A percentile compares a stretch with the other conserved stretches of the same genome.
Evolutionary conservation across 2,797 vertebrate genomes (phyloP).

Genomic region (Mormyrops attenuatus): DNA sequence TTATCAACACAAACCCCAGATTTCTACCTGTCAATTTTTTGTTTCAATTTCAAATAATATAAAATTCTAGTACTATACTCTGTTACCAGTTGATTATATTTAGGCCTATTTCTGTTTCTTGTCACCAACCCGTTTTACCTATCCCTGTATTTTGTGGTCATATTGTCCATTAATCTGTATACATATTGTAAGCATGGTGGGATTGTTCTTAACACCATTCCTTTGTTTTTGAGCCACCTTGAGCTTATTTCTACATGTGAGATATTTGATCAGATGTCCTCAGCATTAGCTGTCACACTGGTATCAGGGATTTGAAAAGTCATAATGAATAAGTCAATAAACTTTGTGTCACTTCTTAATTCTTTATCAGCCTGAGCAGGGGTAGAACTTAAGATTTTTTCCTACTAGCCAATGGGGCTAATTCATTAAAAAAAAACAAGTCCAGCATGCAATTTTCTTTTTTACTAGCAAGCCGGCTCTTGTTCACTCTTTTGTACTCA

Average conservation of each 20-base stretch:
- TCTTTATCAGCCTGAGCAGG: background rate
- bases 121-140: background rate
- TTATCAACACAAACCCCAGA: background rate
- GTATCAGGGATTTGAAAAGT: background rate
- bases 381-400: background rate
- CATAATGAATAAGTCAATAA: background rate
- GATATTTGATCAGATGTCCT: background rate
- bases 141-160: background rate
- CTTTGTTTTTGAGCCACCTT: background rate
- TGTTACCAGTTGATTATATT: background rate
- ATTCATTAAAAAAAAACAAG: background rate
- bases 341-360: background rate
- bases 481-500: background rate
- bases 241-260: background rate
- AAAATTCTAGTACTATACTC: background rate
- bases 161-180: background rate
- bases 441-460: background rate
- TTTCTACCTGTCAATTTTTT: constrained; percentile 12
- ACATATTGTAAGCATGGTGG: background rate
- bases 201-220: background rate
- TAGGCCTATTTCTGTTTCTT: background rate
- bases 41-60: background rate
- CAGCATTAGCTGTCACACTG: background rate
- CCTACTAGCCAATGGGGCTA: background rate
- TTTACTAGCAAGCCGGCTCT: background rate